Evolutionary conservation across 2,888 invertebrate species (phyloP).

Genomic region (Drosophila antonietae): DNA sequence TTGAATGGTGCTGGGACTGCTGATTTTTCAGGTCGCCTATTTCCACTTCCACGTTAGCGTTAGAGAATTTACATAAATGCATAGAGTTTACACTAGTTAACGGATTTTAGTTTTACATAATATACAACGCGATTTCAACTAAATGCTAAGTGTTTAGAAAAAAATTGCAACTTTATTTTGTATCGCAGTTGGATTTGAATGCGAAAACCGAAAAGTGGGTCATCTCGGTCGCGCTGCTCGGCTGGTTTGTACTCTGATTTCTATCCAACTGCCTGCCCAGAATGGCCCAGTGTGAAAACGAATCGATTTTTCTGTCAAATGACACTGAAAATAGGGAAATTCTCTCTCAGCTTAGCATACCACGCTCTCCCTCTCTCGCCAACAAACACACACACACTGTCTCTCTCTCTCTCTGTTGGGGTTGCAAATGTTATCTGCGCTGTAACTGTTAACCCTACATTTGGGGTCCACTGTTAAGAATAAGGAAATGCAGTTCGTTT

Average conservation of each 20-base stretch:
- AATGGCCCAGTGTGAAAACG: conserved; percentile 74
- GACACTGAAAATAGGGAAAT: conserved; percentile 78
- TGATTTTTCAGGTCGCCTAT: conserved; percentile 73
- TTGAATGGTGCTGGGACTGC: conserved; percentile 64
- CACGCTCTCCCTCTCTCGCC: conserved; percentile 17
- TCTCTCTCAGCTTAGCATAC: conserved; percentile 47
- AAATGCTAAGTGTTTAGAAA: conserved; percentile 70
- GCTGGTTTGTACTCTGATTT: conserved; percentile 82
- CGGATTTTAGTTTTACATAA: conserved; percentile 59
- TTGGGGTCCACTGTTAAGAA: background rate
- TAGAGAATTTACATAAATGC: conserved; percentile 78
- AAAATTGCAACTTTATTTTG: conserved; percentile 65
- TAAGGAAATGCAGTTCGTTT: conserved; percentile 41
- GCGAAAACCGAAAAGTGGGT: conserved; percentile 84
- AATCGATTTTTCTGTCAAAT: conserved; percentile 83
- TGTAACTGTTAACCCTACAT: conserved; percentile 29
- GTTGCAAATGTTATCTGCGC: conserved; percentile 59
- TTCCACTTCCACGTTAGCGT: conserved; percentile 68
- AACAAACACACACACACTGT: background rate
- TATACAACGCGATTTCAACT: conserved; percentile 65
- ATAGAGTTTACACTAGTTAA: conserved; percentile 75
- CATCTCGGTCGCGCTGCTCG: conserved; percentile 83
- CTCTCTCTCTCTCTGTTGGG: conserved; percentile 45
- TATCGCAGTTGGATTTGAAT: conserved; percentile 79
- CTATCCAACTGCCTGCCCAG: conserved; percentile 72